phyloP scores from a whole-genome alignment of 2,113 vertebrate species.

The Alethe diademata region DNA sequence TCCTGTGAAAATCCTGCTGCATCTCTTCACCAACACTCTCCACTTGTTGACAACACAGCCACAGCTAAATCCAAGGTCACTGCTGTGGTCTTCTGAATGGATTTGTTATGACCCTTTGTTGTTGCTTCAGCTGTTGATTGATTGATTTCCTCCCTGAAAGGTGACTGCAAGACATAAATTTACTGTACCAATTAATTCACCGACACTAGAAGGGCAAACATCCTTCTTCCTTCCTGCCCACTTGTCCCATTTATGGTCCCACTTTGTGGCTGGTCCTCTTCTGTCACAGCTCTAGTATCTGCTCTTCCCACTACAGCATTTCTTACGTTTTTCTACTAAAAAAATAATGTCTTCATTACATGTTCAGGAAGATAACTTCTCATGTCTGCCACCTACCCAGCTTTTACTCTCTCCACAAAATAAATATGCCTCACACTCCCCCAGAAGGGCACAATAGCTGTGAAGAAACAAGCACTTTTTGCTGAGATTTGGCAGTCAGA shows the following conservation, averaged over 20 bases:
- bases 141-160: neutral
- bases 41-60: neutral
- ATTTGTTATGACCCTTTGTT: neutral
- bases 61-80: neutral
- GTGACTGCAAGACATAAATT: neutral
- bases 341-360: neutral
- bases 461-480: neutral
- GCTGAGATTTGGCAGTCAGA: neutral
- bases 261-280: neutral
- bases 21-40: neutral
- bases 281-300: neutral
- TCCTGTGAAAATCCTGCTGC: neutral
- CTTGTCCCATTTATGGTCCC: neutral
- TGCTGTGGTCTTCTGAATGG: neutral
- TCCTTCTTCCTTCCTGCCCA: neutral
- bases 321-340: neutral
- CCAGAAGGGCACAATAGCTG: conserved; percentile 33
- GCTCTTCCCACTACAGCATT: neutral
- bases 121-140: neutral
- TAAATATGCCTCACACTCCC: neutral
- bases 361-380: neutral
- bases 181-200: neutral
- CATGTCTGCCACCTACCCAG: neutral
- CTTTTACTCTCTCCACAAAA: neutral
- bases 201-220: neutral